Conservation (phyloP, 2,797 vertebrate species). For the Remorina albescens region DNA sequence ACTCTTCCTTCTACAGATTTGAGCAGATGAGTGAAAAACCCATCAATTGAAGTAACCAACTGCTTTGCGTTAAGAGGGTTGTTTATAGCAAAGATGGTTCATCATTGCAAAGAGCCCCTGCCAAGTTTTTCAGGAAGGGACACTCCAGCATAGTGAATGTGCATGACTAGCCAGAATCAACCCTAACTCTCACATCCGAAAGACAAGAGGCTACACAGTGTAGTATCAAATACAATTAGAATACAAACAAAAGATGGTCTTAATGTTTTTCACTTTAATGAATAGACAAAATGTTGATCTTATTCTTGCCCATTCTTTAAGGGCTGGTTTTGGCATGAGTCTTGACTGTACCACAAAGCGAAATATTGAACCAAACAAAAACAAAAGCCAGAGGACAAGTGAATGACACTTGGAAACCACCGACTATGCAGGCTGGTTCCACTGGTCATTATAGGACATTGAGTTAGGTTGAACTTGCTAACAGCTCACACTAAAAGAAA, state of each 20-base stretch:
- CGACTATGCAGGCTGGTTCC: slow-evolving; percentile 50
- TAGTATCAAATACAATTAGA: slow-evolving; percentile 71
- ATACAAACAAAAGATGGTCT: slow-evolving; percentile 60
- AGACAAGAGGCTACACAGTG: slow-evolving; percentile 47
- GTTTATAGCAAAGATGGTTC: slow-evolving; percentile 67
- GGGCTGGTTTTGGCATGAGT: slow-evolving; percentile 57
- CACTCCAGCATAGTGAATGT: slow-evolving; percentile 45
- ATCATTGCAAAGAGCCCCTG: slow-evolving; percentile 56
- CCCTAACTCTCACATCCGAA: slow-evolving; percentile 53
- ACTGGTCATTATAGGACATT: slow-evolving; percentile 55
- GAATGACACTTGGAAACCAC: slow-evolving; percentile 74
- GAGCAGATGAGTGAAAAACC: slow-evolving; percentile 63
- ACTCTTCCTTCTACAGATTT: slow-evolving; percentile 53
- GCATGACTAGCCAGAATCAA: slow-evolving; percentile 61
- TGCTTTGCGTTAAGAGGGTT: slow-evolving; percentile 68
- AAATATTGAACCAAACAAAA: slow-evolving; percentile 68
- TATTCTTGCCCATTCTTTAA: slow-evolving; percentile 63
- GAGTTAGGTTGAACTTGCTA: slow-evolving; percentile 49
- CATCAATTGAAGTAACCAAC: slow-evolving; percentile 65
- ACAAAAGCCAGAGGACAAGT: slow-evolving; percentile 72
- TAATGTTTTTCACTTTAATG: slow-evolving; percentile 66
- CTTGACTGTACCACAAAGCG: slow-evolving; percentile 62
- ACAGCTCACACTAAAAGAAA: slow-evolving; percentile 41
- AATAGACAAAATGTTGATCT: slow-evolving; percentile 70
- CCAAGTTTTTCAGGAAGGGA: slow-evolving; percentile 66